Evolutionary conservation across 2,888 invertebrate species (phyloP), one percentile per base, ranked within the genome.

Genomic region (Ephialtes manifestator): DNA sequence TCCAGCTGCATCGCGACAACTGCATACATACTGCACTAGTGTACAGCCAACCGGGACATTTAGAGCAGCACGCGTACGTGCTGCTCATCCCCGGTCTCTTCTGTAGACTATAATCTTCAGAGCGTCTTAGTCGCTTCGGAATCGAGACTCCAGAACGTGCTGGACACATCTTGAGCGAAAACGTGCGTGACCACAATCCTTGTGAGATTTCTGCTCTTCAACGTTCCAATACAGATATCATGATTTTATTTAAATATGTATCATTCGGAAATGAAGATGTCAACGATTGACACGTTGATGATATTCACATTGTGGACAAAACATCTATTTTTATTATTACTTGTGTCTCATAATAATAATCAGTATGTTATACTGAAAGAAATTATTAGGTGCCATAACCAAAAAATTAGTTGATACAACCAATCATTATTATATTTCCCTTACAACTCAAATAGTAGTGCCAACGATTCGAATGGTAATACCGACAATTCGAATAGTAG

Each of bases 1-100:
- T 71, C 70, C 76, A 80, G 71, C 76, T 82, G 78, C 83, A 70
- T 80, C 67, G 58, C 76, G 63, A 63, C 80, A 43, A 77, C 77
- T 79, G 68, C 70, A 79, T 68, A 18, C 63, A 70, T 70, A 58
- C 43, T 68, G n/a, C 15, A 20, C 58, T n/a, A 20, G 15, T 55
- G 35, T 65, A 53, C 43, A 28, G 10, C 10, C 11, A 18, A 24
- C 18, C 28, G 55, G 46, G 55, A 68, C 58, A 78, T 78, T 68
- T 46, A 70, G 48, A 78, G 60, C 75, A 78, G 60, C 75, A 71
- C 79, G 60, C 55, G 67, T 74, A 68, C 67, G 77, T 78, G 58
- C 39, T 46, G 43, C 72, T 70, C 68, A 51, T 58, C 72, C 60
- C 24, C 63, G 53, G 11, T 4, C n/a, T 51, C 51, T 71, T 65